Base-by-base conservation (phyloP, 2,888 invertebrate genomes). In the Diadegma fenestrale region DNA sequence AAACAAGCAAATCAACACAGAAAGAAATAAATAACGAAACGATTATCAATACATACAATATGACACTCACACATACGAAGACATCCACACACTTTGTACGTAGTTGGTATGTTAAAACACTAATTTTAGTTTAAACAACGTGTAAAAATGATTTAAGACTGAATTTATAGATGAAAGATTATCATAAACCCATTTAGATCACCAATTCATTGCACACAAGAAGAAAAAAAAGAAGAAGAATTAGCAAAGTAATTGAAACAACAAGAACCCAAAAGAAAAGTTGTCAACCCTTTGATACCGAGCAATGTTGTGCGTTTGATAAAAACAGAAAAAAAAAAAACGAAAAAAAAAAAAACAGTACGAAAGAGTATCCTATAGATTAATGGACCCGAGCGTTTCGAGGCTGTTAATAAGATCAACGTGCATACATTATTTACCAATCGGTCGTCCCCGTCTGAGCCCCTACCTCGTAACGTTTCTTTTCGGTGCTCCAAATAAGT, bases 281-380 rank as follows among this genome's bases (percentile, higher is more conserved):
- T 91, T 92, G 91, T 92, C 91, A 91, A 87, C 89, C 91, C 92
- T 93, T 93, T 93, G 93, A 93, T 93, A 93, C 93, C 91, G 90
- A 90, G 84, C 87, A 86, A 90, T 89, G 88, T 91, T 91, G 87
- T 89, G 90, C 90, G 90, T 92, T 92, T 93, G 90, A 92, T 93
- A 92, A 91, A 88, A 89, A 88, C 87, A 82, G n/a, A n/a, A n/a
- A 64, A 85, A 66, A 83, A 80, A 86, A 87, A 87, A 88, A 88
- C 75, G 54, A 37, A 37, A 37, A 37, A 37, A 37, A 37, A 76
- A 85, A 87, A 88, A 88, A 87, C 45, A 48, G 26, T 58, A 87
- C 88, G 84, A 84, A 82, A 80, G 48, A 79, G 80, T 83, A 83
- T 80, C 83, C 63, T 77, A 41, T 86, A 85, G 63, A 43, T 68